phyloP scores from a whole-genome alignment of 2,888 invertebrate species.

The Coleophora deauratella region DNA sequence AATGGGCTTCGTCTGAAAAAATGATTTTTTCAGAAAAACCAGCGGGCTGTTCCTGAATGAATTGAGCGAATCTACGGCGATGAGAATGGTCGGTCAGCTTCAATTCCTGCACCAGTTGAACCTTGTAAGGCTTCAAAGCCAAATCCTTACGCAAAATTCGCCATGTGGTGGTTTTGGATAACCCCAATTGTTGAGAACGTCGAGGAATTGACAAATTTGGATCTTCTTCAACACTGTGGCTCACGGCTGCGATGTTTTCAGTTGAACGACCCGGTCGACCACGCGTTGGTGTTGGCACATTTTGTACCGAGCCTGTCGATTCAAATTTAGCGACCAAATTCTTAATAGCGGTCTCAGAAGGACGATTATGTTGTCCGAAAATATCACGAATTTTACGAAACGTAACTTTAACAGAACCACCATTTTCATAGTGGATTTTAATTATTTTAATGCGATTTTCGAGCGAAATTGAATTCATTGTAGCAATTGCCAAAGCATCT shows the following conservation, averaged over 20 bases:
- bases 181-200: too few relatives aligned
- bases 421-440: too few relatives aligned
- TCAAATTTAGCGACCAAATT: slow-evolving; percentile 22
- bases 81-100: slow-evolving; percentile 17
- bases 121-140: slow-evolving; percentile 19
- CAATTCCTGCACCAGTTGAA: slow-evolving; percentile 15
- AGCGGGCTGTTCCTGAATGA: slow-evolving; percentile 18
- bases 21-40: slow-evolving; percentile 16
- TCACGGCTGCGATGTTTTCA: slow-evolving; percentile 17
- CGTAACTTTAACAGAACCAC: too few relatives aligned
- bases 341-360: slow-evolving; percentile 22
- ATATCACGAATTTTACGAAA: too few relatives aligned
- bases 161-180: too few relatives aligned
- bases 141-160: slow-evolving; percentile 18
- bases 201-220: too few relatives aligned
- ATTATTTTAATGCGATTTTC: too few relatives aligned
- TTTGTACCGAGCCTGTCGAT: slow-evolving; percentile 17
- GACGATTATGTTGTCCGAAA: slow-evolving; percentile 22
- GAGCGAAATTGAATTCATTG: too few relatives aligned
- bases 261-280: too few relatives aligned
- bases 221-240: too few relatives aligned
- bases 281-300: too few relatives aligned
- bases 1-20: slow-evolving; percentile 19
- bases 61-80: slow-evolving; percentile 20
- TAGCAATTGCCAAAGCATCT: too few relatives aligned